Conservation (phyloP, 2,888 invertebrate species). For the Carpatolechia fugitivella region DNA sequence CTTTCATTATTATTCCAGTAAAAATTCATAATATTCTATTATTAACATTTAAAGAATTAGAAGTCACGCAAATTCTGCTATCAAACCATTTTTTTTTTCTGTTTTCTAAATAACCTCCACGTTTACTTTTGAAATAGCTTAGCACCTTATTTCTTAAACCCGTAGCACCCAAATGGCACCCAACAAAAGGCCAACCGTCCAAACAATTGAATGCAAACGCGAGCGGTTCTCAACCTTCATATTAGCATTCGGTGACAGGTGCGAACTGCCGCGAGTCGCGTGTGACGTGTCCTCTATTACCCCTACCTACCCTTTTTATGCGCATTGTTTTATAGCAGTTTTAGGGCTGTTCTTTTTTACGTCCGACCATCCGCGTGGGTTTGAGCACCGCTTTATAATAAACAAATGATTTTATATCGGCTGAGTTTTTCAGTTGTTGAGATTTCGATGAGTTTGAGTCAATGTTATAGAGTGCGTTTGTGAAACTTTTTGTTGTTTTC, state of each 20-base stretch:
- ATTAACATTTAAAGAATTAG: too few relatives aligned
- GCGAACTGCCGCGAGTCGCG: conserved; percentile 39
- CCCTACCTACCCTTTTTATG: conserved; percentile 26
- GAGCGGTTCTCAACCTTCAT: conserved; percentile 20
- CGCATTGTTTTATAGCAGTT: conserved; percentile 44
- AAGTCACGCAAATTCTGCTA: too few relatives aligned
- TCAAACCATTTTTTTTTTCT: too few relatives aligned
- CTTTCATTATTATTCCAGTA: too few relatives aligned
- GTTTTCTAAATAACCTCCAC: too few relatives aligned
- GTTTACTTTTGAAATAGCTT: too few relatives aligned
- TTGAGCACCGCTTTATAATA: conserved; percentile 9
- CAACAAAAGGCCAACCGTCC: background rate
- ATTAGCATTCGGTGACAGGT: conserved; percentile 72
- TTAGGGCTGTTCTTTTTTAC: conserved; percentile 33
- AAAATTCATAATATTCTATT: too few relatives aligned
- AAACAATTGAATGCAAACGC: conserved; percentile 10
- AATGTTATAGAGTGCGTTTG: background rate
- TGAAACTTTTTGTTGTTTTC: too few relatives aligned
- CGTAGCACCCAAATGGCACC: background rate
- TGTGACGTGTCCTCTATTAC: conserved; percentile 15
- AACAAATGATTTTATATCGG: conserved; percentile 9
- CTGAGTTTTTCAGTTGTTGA: background rate
- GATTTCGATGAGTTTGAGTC: background rate
- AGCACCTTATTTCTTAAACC: too few relatives aligned
- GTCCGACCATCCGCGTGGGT: background rate